Conservation (phyloP, 2,113 vertebrate species). For the Charina bottae region DNA sequence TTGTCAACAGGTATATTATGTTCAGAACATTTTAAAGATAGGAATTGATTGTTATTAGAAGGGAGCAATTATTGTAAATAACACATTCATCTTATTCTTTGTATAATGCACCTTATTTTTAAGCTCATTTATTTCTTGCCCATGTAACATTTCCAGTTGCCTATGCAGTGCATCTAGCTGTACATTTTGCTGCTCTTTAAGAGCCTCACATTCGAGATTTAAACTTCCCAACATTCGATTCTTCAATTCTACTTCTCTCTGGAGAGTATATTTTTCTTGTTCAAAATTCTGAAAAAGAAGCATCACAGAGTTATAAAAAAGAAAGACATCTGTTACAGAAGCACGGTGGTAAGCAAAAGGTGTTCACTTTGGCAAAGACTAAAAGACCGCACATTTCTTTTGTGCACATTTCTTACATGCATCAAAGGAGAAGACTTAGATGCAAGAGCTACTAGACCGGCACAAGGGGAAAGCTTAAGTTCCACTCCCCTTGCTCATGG, state of each 20-base stretch:
- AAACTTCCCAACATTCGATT: slow-evolving; percentile 87
- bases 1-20: neutral
- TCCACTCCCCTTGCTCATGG: neutral
- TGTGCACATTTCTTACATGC: neutral
- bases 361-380: neutral
- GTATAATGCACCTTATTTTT: slow-evolving; percentile 82
- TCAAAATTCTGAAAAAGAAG: slow-evolving; percentile 75
- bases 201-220: slow-evolving; percentile 84
- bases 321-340: neutral
- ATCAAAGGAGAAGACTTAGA: neutral
- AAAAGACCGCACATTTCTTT: neutral
- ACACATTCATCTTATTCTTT: neutral
- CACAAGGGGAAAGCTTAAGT: neutral
- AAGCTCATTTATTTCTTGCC: slow-evolving; percentile 77
- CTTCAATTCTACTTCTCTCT: slow-evolving; percentile 89
- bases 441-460: no score
- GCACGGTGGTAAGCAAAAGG: no score
- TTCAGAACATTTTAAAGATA: neutral
- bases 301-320: neutral
- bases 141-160: slow-evolving; percentile 78
- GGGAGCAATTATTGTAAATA: neutral
- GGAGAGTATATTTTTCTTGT: slow-evolving; percentile 91
- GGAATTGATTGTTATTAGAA: neutral
- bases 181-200: slow-evolving; percentile 84
- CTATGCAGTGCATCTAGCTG: slow-evolving; percentile 82